A percentile compares a stretch with the other conserved stretches of the same genome.
Conservation (phyloP, 2,888 invertebrate species). For the Chloroclysta siterata region DNA sequence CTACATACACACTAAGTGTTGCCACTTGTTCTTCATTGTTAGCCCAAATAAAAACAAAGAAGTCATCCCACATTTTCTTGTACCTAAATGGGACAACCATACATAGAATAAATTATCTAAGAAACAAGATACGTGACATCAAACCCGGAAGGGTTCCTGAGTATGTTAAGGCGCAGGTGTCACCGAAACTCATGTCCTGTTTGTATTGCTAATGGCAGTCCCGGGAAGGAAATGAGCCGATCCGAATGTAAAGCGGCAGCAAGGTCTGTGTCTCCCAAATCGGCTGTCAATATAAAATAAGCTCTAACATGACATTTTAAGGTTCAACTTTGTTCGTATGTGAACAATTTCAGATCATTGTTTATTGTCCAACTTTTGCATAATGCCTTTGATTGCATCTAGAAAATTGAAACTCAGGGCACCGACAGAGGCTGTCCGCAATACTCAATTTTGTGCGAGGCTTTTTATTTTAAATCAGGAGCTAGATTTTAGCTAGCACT, state of each 20-base stretch:
- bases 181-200: constrained; percentile 67
- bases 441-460: not conserved
- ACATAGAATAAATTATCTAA: constrained; percentile 40
- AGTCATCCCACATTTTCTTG: constrained; percentile 13
- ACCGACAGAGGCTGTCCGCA: not conserved
- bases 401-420: not conserved
- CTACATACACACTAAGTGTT: not conserved
- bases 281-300: constrained; percentile 7
- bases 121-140: constrained; percentile 47
- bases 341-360: not conserved
- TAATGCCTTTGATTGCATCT: not conserved
- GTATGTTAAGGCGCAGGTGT: constrained; percentile 65
- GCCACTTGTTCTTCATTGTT: too few species aligned
- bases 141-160: constrained; percentile 45
- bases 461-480: not conserved
- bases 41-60: not conserved
- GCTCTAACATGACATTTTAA: not conserved
- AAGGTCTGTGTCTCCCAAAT: constrained; percentile 3
- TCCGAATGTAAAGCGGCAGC: constrained; percentile 41
- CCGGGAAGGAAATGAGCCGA: constrained; percentile 63
- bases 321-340: not conserved
- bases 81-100: constrained; percentile 19
- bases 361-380: not conserved
- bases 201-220: constrained; percentile 73
- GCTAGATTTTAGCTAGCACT: too few species aligned